Evolutionary conservation across 2,113 vertebrate species (phyloP), one percentile per base, ranked within the genome.

Genomic region (Hemichromis elongatus): DNA sequence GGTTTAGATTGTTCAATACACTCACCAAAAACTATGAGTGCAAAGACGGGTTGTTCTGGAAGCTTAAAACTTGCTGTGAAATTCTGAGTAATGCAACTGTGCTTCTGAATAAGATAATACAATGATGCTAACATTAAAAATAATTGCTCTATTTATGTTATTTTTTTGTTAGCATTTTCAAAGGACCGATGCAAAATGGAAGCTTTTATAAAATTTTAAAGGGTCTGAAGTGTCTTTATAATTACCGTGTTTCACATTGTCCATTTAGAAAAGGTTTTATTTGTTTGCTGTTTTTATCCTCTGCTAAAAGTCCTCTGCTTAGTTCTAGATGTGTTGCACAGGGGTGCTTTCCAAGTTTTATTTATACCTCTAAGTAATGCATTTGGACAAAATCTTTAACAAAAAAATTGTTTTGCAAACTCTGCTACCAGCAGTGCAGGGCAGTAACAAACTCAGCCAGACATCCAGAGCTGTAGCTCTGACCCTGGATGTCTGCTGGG

Each of bases 401-500:
- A n/a, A 18, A 55, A 18, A 79, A 77, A 24, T 21, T 53, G 21
- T 55, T 57, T 77, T 33, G 10, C 55, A 9, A 70, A 37, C 66
- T 88, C 5, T 21, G 12, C 55, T 30, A 70, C 12, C 24, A 89
- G 50, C 53, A 50, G 42, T 14, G 7, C 45, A 57, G 78, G 68
- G 24, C 14, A 70, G 47, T 24, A 63, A 37, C 16, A 47, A 85
- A 50, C 21, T 50, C 4, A n/a, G 24, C 73, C 45, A 88, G 79
- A 85, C 83, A 79, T 57, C 16, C 66, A 61, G 47, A 68, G 75
- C 61, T 57, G 21, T n/a, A 70, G 35, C 68, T 79, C 35, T 83
- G 88, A 92, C 86, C 87, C 82, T 79, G 75, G 61, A 84, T 79
- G 73, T 92, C 85, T 82, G 47, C 52, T 33, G 77, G 30, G 21